These are phyloP conservation scores for Drosophila birchii DNA, from an alignment of 2,888 invertebrate genomes.

Conservation along the genomic window DNA sequence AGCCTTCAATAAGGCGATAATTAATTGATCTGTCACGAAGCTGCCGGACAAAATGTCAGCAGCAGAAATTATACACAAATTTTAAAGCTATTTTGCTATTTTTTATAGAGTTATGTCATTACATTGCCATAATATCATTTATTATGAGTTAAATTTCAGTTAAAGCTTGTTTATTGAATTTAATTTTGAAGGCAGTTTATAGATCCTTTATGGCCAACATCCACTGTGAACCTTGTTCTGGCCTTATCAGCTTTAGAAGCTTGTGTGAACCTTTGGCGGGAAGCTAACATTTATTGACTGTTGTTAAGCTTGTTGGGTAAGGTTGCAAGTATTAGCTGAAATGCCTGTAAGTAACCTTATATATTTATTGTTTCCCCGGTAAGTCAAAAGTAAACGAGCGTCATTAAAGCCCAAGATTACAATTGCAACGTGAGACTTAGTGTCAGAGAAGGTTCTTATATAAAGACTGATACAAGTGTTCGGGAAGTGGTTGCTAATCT, in stretches of 20 bases:
- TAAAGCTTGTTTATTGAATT: no score
- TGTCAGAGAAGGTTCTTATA: conserved; percentile 1
- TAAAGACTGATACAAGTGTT: conserved; percentile 10
- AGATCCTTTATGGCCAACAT: conserved; percentile 5
- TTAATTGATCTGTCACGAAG: conserved; percentile 2
- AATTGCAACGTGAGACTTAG: neutral
- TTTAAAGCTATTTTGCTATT: neutral
- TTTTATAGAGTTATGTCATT: neutral
- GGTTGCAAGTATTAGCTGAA: conserved; percentile 13
- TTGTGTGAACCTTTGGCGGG: neutral
- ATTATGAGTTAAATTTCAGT: neutral
- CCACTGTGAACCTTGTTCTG: neutral
- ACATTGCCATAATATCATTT: neutral
- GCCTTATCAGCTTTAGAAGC: neutral
- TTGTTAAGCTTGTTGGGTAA: conserved; percentile 15
- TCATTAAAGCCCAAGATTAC: conserved; percentile 6
- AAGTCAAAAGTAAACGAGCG: neutral
- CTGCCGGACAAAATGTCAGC: neutral
- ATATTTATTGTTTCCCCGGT: conserved; percentile 4
- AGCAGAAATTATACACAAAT: neutral
- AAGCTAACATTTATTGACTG: conserved; percentile 9
- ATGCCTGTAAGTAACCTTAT: neutral
- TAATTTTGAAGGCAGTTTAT: neutral
- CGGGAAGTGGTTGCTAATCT: neutral
- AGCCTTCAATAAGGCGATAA: conserved; percentile 10